Evolutionary conservation across 2,888 invertebrate species (phyloP).

Genomic region (Drosophila affinis): DNA sequence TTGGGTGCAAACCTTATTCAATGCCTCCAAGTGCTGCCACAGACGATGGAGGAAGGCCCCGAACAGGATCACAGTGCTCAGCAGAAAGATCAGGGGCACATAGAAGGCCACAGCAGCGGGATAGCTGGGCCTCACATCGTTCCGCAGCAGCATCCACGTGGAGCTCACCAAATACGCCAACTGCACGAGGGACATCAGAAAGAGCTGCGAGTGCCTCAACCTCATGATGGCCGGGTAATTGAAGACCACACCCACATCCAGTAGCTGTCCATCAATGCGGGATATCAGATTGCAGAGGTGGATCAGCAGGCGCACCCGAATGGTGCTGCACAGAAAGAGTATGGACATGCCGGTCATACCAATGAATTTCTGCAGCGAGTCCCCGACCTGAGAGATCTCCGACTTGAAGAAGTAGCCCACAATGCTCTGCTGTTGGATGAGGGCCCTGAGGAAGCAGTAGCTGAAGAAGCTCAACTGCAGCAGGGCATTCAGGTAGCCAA

Average conservation of each 20-base stretch:
- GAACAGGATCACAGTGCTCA: conserved; percentile 80
- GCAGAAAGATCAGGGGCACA: conserved; percentile 80
- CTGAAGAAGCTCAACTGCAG: conserved; percentile 79
- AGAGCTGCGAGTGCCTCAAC: conserved; percentile 66
- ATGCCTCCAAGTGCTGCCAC: conserved; percentile 73
- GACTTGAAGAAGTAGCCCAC: conserved; percentile 83
- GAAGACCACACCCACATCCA: conserved; percentile 77
- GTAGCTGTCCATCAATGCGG: conserved; percentile 63
- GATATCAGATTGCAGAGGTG: conserved; percentile 70
- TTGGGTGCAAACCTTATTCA: conserved; percentile 75
- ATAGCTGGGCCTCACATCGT: conserved; percentile 79
- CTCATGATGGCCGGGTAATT: conserved; percentile 79
- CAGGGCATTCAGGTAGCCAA: conserved; percentile 78
- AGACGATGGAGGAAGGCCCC: conserved; percentile 73
- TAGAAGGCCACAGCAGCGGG: conserved; percentile 81
- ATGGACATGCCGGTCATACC: conserved; percentile 80
- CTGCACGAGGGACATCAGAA: conserved; percentile 69
- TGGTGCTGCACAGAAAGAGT: conserved; percentile 76
- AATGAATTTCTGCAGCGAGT: conserved; percentile 81
- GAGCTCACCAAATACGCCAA: conserved; percentile 77
- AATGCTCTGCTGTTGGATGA: conserved; percentile 80
- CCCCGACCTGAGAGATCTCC: conserved; percentile 82
- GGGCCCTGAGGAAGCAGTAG: conserved; percentile 79
- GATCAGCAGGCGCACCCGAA: conserved; percentile 70
- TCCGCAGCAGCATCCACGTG: conserved; percentile 73